A percentile compares a stretch with the other conserved stretches of the same genome.
phyloP scores from a whole-genome alignment of 64 coral and sea anemone species.

The Acropora tenuis region DNA sequence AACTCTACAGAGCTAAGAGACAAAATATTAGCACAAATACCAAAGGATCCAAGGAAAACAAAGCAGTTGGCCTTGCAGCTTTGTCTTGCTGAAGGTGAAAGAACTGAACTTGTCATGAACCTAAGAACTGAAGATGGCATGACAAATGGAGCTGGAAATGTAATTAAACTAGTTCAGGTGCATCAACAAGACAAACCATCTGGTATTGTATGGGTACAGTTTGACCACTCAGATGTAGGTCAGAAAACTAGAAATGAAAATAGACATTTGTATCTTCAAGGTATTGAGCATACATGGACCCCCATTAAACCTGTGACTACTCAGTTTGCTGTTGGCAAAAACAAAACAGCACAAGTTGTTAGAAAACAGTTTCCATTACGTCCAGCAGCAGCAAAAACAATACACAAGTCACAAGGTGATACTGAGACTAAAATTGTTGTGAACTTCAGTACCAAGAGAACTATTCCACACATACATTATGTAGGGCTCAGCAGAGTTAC shows the following conservation, averaged over 20 bases:
- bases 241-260: constrained; percentile 59
- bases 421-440: constrained; percentile 12
- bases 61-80: constrained; percentile 58
- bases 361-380: constrained; percentile 42
- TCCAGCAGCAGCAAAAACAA: constrained; percentile 39
- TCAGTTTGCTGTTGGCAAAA: constrained; percentile 30
- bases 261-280: constrained; percentile 43
- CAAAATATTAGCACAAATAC: constrained; percentile 60
- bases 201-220: constrained; percentile 56
- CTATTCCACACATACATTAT: constrained; percentile 52
- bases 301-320: constrained; percentile 45
- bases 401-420: constrained; percentile 47
- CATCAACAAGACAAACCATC: constrained; percentile 4
- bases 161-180: constrained; percentile 17
- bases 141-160: constrained; percentile 59
- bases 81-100: constrained; percentile 41
- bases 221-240: constrained; percentile 53
- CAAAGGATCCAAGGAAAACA: constrained; percentile 47
- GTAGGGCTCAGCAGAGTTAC: constrained; percentile 52
- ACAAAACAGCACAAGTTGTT: background rate
- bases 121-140: constrained; percentile 62
- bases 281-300: constrained; percentile 16
- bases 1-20: constrained; percentile 41
- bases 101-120: constrained; percentile 64
- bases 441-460: background rate